Base-by-base conservation (phyloP, 2,888 invertebrate genomes). In the Sicus ferrugineus region DNA sequence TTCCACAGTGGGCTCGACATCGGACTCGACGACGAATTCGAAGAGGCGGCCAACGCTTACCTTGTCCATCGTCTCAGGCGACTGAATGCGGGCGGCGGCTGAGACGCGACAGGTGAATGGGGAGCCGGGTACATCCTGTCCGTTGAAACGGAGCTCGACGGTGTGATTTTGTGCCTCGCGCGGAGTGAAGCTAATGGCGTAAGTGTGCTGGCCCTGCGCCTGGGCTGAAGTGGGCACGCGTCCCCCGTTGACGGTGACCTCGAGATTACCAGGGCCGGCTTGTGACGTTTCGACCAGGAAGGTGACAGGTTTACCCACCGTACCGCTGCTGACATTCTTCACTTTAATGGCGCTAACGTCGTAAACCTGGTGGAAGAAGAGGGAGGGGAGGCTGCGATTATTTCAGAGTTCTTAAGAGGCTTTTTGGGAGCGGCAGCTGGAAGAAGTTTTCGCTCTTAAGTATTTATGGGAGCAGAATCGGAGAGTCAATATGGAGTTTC, bases 221-320 rank as follows among this genome's bases (percentile, higher is more conserved):
- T 97, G 96, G 14, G 97, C 97, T 28, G 96, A 96, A 0, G 97
- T 97, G 0, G 98, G 97, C 38, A 98, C 97, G 72, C 96, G 90
- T 0, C 98, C 98, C 7, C 97, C 97, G 81, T 99, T 98, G 31
- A 99, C 98, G 0, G 97, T 97, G 70, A 99, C 98, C 86, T 99
- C 98, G 54, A 99, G 87, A 86, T 99, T 98, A 26, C 99, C 99
- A 0, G 98, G 97, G 21, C 98, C 99, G 4, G 98, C 98, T 85
- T 97, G 95, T 81, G 96, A 95, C 16, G 98, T 98, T 86, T 99
- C 98, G 83, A 99, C 96, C 78, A 96, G 88, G 85, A 96, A 96
- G 56, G 96, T 96, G 42, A 96, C 95, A 1, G 96, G 92, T 83
- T 96, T 93, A 67, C 95, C 95, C 61, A 96, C 93, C 52, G 95